Conservation (phyloP, 2,888 invertebrate species). For the Seira ritae region DNA sequence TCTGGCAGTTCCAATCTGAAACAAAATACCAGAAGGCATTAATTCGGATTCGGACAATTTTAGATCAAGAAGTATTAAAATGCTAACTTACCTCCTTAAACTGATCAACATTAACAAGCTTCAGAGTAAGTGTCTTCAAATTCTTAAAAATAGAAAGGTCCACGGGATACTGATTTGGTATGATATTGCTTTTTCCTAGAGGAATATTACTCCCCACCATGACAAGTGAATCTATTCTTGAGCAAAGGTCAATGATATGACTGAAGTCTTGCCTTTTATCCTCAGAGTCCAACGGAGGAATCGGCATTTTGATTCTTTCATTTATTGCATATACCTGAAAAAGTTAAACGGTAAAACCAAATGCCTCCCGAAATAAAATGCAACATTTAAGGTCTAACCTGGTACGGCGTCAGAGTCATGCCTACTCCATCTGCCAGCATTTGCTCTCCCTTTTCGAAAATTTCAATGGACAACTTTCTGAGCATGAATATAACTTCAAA, state of each 20-base stretch:
- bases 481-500: constrained; percentile 93
- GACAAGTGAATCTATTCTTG: constrained; percentile 83
- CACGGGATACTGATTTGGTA: constrained; percentile 86
- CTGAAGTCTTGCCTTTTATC: constrained; percentile 92
- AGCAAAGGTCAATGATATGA: constrained; percentile 92
- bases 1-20: constrained; percentile 79
- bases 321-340: constrained; percentile 92
- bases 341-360: neutral
- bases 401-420: constrained; percentile 86
- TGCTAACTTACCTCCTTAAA: constrained; percentile 68
- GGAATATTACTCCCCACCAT: constrained; percentile 83
- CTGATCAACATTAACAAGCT: constrained; percentile 80
- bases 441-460: constrained; percentile 86
- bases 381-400: constrained; percentile 78
- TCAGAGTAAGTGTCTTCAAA: constrained; percentile 80
- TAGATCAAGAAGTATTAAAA: too few relatives aligned
- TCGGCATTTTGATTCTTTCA: constrained; percentile 89
- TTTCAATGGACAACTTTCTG: constrained; percentile 87
- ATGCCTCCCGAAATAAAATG: too few relatives aligned
- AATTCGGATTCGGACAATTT: neutral
- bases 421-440: constrained; percentile 80
- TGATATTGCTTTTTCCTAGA: constrained; percentile 89
- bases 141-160: constrained; percentile 90
- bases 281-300: constrained; percentile 86
- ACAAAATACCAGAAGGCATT: neutral